These are phyloP conservation scores for Shargacucullia verbasci DNA, from an alignment of 2,888 invertebrate species.

Conservation along the genomic window DNA sequence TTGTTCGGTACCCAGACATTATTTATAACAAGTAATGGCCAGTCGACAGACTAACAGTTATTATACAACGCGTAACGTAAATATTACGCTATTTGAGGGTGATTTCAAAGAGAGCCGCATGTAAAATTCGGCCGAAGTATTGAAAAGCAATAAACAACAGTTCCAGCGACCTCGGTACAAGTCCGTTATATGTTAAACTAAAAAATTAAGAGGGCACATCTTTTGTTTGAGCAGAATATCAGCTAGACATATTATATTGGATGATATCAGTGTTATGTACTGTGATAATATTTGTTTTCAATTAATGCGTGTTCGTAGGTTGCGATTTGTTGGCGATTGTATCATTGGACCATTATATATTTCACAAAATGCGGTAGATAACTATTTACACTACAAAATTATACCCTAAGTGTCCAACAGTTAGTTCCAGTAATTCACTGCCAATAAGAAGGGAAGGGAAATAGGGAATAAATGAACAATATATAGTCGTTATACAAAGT, in stretches of 20 bases:
- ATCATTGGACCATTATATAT: not conserved
- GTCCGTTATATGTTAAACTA: slow-evolving; percentile 57
- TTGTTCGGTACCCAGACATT: slow-evolving; percentile 73
- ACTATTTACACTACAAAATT: slow-evolving; percentile 1
- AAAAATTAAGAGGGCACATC: slow-evolving; percentile 50
- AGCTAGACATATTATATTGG: not conserved
- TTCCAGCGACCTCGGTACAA: slow-evolving; percentile 68
- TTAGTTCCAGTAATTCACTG: slow-evolving; percentile 1
- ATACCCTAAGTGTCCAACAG: slow-evolving; percentile 4
- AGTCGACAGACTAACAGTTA: slow-evolving; percentile 81
- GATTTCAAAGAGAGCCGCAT: slow-evolving; percentile 79
- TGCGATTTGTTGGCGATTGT: not conserved
- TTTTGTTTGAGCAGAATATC: slow-evolving; percentile 29
- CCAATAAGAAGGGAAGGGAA: too few relatives aligned
- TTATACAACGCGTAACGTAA: slow-evolving; percentile 78
- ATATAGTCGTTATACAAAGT: too few relatives aligned
- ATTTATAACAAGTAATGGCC: slow-evolving; percentile 75
- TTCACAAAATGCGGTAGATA: not conserved
- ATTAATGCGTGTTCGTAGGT: slow-evolving; percentile 4
- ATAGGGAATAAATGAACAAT: too few relatives aligned
- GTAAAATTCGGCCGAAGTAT: slow-evolving; percentile 73
- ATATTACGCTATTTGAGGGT: slow-evolving; percentile 77
- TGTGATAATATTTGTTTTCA: slow-evolving; percentile 5
- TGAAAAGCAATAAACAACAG: slow-evolving; percentile 77
- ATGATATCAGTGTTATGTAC: too few relatives aligned